phyloP scores from a whole-genome alignment of 1,140 invertebrate genomes.

The Philopotamus ludificatus region DNA sequence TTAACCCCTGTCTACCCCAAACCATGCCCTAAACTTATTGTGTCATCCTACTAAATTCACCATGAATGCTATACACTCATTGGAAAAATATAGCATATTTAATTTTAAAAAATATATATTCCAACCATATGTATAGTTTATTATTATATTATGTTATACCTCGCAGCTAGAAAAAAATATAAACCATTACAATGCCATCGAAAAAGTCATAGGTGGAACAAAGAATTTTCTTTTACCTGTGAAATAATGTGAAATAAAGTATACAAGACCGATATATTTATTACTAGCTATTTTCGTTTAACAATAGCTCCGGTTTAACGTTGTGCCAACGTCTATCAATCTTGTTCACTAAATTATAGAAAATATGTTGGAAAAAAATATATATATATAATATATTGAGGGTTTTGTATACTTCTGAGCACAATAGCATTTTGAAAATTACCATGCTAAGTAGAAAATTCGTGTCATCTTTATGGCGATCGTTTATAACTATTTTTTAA shows the following conservation, averaged over 20 bases:
- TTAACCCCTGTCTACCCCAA: constrained; percentile 32
- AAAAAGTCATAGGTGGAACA: constrained; percentile 17
- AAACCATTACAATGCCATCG: neutral
- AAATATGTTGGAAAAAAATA: constrained; percentile 11
- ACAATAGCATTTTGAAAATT: neutral
- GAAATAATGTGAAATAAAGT: constrained; percentile 33
- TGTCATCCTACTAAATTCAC: constrained; percentile 21
- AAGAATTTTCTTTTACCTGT: constrained; percentile 20
- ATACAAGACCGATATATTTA: constrained; percentile 38
- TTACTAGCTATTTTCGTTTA: constrained; percentile 19
- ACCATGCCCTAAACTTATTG: constrained; percentile 19
- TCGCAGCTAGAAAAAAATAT: neutral
- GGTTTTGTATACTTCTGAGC: neutral
- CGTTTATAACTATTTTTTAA: too few species aligned
- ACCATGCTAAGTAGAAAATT: neutral
- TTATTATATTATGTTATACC: neutral
- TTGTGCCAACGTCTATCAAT: constrained; percentile 29
- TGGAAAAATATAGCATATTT: too few species aligned
- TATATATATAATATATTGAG: neutral
- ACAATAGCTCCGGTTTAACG: constrained; percentile 21
- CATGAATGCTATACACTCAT: constrained; percentile 21
- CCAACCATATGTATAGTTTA: too few species aligned
- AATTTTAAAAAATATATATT: too few species aligned
- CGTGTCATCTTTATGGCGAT: neutral
- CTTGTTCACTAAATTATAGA: constrained; percentile 28